phyloP scores from a whole-genome alignment of 2,113 vertebrate species.

The Dicrurus megarhynchus region DNA sequence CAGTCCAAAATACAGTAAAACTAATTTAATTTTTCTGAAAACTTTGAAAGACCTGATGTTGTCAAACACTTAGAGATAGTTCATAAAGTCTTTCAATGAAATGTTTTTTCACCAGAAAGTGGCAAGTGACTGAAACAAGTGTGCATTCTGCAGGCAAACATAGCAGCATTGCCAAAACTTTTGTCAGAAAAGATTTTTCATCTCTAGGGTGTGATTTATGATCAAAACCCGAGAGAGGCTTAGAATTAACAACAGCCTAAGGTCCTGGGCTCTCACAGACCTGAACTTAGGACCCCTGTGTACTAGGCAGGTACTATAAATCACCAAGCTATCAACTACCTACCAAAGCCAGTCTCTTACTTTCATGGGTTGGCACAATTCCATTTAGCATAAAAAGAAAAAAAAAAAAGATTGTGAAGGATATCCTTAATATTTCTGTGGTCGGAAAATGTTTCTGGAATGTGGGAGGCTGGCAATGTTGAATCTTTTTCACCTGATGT shows the following conservation, averaged over 20 bases:
- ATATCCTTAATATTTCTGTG: not conserved
- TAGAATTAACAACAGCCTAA: not conserved
- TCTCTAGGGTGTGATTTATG: slow-evolving; percentile 18
- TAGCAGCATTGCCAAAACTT: not conserved
- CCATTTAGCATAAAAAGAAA: not conserved
- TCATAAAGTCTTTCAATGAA: not conserved
- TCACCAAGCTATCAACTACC: slow-evolving; percentile 1
- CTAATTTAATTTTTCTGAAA: not conserved
- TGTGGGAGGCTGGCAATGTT: not conserved
- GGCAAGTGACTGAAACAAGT: not conserved
- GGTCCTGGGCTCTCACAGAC: not conserved
- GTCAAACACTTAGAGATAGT: not conserved
- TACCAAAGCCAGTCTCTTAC: not conserved
- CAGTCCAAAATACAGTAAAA: not conserved
- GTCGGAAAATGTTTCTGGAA: not conserved
- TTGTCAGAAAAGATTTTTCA: slow-evolving; percentile 30
- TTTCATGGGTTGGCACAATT: not conserved
- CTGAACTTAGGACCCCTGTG: not conserved
- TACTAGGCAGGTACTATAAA: not conserved
- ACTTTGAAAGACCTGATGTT: not conserved
- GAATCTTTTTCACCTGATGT: not conserved
- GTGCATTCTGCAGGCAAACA: not conserved
- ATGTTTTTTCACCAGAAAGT: not conserved
- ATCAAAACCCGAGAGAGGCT: not conserved
- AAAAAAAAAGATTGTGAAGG: not conserved